Base-by-base conservation (phyloP, 2,113 vertebrate genomes). In the Loxodonta africana region DNA sequence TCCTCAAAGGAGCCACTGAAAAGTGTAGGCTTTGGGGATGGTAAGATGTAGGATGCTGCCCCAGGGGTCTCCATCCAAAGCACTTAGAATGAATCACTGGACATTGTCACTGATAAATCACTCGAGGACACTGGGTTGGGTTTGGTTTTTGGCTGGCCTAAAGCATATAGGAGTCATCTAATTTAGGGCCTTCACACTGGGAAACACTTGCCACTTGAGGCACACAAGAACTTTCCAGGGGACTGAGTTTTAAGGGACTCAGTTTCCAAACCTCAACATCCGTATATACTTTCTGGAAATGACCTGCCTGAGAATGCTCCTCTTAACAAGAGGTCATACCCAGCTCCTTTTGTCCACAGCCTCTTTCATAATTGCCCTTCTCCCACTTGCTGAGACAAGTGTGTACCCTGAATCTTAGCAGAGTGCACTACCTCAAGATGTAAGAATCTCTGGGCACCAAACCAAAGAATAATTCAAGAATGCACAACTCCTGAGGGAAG, bases 201-300 rank as follows among this genome's bases (percentile, higher is more conserved):
- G 46, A 95, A 73, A 94, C 33, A 83, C n/a, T 86, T 91, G 62
- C 67, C 48, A 74, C 69, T 86, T 93, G 48, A 77, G 12, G 21
- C 87, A 81, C 41, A 83, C 0, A 80, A 90, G 84, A 90, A 95
- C 26, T 94, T 96, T 87, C 48, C 46, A 69, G 6, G 21, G 21
- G 11, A 94, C n/a, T 69, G 67, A 93, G 14, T 89, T 95, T 93
- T 87, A 60, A 95, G 28, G 73, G 74, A 91, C 30, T 69, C 18
- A 8, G 18, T 65, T 80, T 96, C 86, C 33, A 62, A 90, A 57
- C 44, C 48, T 80, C 44, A 82, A 77, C 83, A 88, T 92, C 37
- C 62, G 51, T 37, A 76, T 91, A 15, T 51, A 83, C 30, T 88
- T 84, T 86, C 37, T 57, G 63, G 69, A 88, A 95, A 93, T 63